Evolutionary conservation across 2,888 invertebrate genomes (phyloP).

Genomic region (Malacosoma neustria): DNA sequence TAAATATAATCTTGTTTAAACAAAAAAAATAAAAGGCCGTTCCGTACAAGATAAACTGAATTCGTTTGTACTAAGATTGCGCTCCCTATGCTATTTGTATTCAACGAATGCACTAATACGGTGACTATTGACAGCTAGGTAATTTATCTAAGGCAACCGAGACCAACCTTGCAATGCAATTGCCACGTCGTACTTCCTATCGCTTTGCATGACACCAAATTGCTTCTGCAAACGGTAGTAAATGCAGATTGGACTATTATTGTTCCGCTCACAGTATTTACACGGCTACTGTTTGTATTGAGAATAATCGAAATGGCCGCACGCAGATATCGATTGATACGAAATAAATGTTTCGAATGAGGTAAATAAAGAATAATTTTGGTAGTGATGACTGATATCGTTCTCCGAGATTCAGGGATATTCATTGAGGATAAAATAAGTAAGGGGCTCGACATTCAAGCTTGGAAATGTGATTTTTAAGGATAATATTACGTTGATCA

Average conservation of each 20-base stretch:
- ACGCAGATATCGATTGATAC: no score
- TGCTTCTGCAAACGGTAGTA: conserved; percentile 55
- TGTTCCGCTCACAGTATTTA: conserved; percentile 34
- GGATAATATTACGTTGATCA: no score
- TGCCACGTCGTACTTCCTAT: conserved; percentile 50
- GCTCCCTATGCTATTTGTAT: conserved; percentile 50
- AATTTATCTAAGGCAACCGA: conserved; percentile 57
- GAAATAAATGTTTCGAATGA: no score
- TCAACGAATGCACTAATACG: conserved; percentile 62
- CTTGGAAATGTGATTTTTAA: no score
- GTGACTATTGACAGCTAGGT: conserved; percentile 48
- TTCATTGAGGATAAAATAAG: no score
- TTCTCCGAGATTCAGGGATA: no score
- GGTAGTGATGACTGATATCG: no score
- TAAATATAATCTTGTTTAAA: no score
- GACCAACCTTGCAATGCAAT: conserved; percentile 47
- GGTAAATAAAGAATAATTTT: no score
- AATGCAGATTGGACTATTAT: conserved; percentile 63
- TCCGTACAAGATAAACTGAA: not conserved
- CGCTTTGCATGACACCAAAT: conserved; percentile 57
- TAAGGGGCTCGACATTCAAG: no score
- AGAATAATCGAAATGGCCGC: not conserved
- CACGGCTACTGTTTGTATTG: conserved; percentile 11
- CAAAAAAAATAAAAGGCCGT: no score
- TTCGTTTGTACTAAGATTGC: not conserved